Evolutionary conservation across 2,888 invertebrate species (phyloP).

Genomic region (Axea sp.): DNA sequence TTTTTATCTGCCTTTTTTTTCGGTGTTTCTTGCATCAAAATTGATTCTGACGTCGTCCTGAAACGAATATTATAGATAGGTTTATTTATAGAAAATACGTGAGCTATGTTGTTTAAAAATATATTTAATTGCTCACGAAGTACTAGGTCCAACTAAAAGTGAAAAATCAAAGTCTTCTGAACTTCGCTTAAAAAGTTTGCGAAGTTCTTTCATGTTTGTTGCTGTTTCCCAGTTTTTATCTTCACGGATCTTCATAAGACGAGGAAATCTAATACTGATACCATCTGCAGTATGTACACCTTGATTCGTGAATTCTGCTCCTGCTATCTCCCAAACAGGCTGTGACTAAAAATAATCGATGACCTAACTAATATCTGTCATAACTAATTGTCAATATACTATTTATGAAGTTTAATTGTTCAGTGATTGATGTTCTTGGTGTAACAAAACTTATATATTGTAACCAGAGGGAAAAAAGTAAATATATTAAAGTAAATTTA

Average conservation of each 20-base stretch:
- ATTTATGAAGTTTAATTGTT: no score
- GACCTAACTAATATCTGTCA: neutral
- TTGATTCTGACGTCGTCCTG: no score
- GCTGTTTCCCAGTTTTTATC: conserved; percentile 94
- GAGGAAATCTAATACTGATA: conserved; percentile 95
- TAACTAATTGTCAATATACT: neutral
- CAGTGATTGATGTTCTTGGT: no score
- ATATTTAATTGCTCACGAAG: conserved; percentile 15
- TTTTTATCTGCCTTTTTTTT: neutral
- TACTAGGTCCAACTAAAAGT: conserved; percentile 64
- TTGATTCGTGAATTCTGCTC: conserved; percentile 89
- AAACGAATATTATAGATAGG: no score
- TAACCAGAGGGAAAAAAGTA: no score
- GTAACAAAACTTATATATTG: no score
- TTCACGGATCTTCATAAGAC: conserved; percentile 89
- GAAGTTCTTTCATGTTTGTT: conserved; percentile 88
- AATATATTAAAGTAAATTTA: no score
- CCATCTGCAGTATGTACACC: conserved; percentile 94
- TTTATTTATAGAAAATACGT: no score
- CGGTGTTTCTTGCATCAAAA: neutral
- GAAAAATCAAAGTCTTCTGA: conserved; percentile 73
- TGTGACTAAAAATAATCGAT: conserved; percentile 80
- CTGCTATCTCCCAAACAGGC: conserved; percentile 97
- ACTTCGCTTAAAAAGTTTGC: conserved; percentile 83
- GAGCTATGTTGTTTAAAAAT: no score